Evolutionary conservation across 2,888 invertebrate genomes (phyloP).

Genomic region (Lasiommata megera): DNA sequence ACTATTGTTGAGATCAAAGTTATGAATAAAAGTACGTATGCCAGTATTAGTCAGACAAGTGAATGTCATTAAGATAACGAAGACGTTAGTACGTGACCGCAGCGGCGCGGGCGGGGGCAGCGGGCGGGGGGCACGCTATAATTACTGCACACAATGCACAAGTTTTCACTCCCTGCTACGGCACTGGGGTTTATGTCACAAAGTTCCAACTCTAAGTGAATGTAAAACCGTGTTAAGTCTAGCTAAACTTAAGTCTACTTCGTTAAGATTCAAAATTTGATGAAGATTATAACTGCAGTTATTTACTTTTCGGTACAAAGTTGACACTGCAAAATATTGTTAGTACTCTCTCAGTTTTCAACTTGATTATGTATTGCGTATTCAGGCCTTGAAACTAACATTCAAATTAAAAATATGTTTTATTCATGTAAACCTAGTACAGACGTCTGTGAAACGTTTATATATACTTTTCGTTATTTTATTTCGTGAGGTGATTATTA

Average conservation of each 20-base stretch:
- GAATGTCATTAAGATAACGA: constrained; percentile 28
- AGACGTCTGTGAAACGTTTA: too few species aligned
- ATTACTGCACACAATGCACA: constrained; percentile 27
- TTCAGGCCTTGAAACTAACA: too few species aligned
- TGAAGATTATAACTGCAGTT: neutral
- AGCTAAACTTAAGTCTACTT: constrained; percentile 4
- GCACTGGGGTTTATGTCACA: constrained; percentile 17
- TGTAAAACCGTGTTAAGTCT: constrained; percentile 11
- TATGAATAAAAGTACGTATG: neutral
- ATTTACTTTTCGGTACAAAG: neutral
- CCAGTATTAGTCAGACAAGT: constrained; percentile 3
- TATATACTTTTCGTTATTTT: too few species aligned
- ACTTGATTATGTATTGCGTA: too few species aligned
- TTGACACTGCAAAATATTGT: neutral
- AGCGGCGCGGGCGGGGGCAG: neutral
- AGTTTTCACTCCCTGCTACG: constrained; percentile 25
- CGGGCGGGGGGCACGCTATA: constrained; percentile 15
- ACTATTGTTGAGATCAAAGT: neutral
- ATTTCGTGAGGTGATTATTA: too few species aligned
- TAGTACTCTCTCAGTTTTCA: too few species aligned
- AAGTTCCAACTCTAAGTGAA: constrained; percentile 17
- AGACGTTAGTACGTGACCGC: constrained; percentile 26
- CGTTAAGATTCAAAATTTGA: constrained; percentile 1
- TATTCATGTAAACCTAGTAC: too few species aligned
- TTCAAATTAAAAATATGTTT: too few species aligned